These are phyloP conservation scores for Eristalis intricaria DNA, from an alignment of 2,888 invertebrate genomes.

Conservation along the genomic window DNA sequence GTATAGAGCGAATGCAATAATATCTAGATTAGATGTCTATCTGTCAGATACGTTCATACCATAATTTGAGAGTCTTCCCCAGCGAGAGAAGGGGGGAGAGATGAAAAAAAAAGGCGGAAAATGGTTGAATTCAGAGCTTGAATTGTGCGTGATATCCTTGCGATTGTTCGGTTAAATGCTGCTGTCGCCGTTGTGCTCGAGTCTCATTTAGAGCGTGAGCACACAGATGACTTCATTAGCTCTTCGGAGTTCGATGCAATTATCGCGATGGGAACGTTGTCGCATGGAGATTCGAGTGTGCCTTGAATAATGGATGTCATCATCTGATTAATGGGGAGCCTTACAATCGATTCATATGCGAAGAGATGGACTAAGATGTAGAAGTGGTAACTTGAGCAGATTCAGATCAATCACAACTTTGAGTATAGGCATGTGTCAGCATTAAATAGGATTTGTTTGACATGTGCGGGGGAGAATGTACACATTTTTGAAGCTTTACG, in stretches of 20 bases:
- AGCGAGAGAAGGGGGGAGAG: neutral
- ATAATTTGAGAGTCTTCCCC: neutral
- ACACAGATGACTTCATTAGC: neutral
- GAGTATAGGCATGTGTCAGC: neutral
- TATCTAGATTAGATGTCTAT: slow-evolving; percentile 40
- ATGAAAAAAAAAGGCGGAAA: neutral
- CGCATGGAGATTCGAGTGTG: neutral
- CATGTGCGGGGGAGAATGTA: neutral
- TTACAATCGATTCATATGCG: neutral
- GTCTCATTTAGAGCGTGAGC: neutral
- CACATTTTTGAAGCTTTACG: neutral
- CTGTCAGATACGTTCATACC: neutral
- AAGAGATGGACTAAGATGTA: neutral
- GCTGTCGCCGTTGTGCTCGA: neutral
- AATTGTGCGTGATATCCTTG: slow-evolving; percentile 16
- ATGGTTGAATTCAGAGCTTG: neutral
- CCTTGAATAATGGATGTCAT: neutral
- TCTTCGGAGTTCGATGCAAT: neutral
- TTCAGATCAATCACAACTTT: neutral
- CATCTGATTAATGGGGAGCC: neutral
- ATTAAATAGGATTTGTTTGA: neutral
- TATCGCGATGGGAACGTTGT: neutral
- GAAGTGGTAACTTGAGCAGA: too few species aligned
- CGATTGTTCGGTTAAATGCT: slow-evolving; percentile 14
- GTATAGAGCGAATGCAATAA: slow-evolving; percentile 50